Conservation (phyloP, 2,888 invertebrate species). For the Sepioteuthis lessoniana region DNA sequence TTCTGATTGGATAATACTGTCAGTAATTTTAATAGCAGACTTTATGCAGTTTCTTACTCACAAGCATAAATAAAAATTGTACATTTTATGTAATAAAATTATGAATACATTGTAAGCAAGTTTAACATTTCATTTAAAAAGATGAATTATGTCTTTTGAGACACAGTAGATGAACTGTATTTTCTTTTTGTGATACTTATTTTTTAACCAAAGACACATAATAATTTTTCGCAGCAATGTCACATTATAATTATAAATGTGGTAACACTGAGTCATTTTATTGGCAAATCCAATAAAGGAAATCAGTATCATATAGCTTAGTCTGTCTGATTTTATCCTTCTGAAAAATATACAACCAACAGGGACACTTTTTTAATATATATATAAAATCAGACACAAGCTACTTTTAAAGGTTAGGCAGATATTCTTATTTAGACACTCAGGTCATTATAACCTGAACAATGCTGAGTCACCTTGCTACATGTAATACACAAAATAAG, state of each 20-base stretch:
- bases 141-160: not conserved
- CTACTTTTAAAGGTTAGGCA: not conserved
- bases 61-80: no score
- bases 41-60: no score
- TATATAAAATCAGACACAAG: not conserved
- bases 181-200: not conserved
- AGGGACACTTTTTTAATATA: not conserved
- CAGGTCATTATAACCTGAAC: not conserved
- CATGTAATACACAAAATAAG: not conserved
- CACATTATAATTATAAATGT: not conserved
- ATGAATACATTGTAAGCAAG: not conserved
- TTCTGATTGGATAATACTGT: no score
- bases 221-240: not conserved
- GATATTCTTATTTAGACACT: not conserved
- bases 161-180: not conserved
- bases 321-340: not conserved
- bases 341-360: not conserved
- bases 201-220: no score
- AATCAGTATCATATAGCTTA: not conserved
- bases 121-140: not conserved
- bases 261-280: not conserved
- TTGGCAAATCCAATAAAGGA: not conserved
- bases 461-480: conserved; percentile 14
- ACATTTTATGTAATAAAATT: not conserved
- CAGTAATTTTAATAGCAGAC: no score